phyloP scores from a whole-genome alignment of 2,113 vertebrate species.

The Synchiropus splendidus region DNA sequence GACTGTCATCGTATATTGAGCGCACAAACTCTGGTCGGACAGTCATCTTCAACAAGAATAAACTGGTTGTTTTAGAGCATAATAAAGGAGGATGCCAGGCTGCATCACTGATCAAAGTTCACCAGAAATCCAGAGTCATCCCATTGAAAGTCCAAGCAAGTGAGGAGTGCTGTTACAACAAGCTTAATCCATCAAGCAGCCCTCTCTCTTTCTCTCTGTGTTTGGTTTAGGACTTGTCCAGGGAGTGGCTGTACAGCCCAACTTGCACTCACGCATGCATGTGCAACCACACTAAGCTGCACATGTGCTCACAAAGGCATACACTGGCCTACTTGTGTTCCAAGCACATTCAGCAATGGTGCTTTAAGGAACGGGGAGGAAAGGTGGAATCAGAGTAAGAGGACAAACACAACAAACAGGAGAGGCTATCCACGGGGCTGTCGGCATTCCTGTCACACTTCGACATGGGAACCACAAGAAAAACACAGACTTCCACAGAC shows the following conservation, averaged over 20 bases:
- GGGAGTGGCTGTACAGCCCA: slow-evolving; percentile 47
- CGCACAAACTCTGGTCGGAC: no score
- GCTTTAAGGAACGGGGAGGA: not conserved
- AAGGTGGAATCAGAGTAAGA: not conserved
- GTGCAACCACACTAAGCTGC: slow-evolving; percentile 30
- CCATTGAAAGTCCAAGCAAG: slow-evolving; percentile 8
- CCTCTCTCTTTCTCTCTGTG: slow-evolving; percentile 22
- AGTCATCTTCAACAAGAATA: no score
- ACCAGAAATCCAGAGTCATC: no score
- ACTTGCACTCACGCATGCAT: slow-evolving; percentile 12
- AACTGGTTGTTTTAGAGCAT: no score
- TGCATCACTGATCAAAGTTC: no score
- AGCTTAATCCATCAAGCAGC: slow-evolving; percentile 23
- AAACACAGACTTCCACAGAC: slow-evolving; percentile 10
- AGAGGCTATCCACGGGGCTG: slow-evolving; percentile 22
- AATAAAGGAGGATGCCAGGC: no score
- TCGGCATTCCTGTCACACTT: slow-evolving; percentile 50
- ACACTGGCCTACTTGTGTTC: slow-evolving; percentile 39
- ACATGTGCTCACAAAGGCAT: slow-evolving; percentile 21
- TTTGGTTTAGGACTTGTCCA: slow-evolving; percentile 34
- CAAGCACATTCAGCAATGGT: slow-evolving; percentile 12
- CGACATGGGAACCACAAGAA: slow-evolving; percentile 43
- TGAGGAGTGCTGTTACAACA: slow-evolving; percentile 32
- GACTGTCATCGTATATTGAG: no score
- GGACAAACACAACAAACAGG: slow-evolving; percentile 1